Conservation (phyloP, 64 coral and sea anemone genomes). For the Dendronephthya gigantea region DNA sequence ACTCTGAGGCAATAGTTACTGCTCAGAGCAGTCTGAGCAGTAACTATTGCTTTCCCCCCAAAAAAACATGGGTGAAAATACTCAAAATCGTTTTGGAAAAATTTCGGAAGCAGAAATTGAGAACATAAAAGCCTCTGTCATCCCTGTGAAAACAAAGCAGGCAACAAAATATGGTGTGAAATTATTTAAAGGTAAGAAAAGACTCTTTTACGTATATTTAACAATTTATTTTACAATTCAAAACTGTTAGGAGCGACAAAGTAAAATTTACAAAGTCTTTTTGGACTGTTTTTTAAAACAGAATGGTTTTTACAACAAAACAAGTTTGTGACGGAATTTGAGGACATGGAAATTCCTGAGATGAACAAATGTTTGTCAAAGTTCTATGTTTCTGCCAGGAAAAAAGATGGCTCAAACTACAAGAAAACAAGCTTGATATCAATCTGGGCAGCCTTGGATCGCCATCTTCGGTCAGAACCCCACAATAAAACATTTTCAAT, state of each 20-base stretch:
- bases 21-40: too few relatives aligned
- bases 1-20: too few relatives aligned
- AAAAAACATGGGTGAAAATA: too few relatives aligned
- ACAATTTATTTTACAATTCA: background rate
- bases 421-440: conserved; percentile 30
- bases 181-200: too few relatives aligned
- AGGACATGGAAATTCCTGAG: background rate
- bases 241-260: background rate
- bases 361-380: conserved; percentile 20
- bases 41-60: too few relatives aligned
- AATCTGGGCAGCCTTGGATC: background rate
- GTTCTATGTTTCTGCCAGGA: conserved; percentile 30
- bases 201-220: too few relatives aligned
- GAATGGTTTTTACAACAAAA: background rate
- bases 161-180: too few relatives aligned
- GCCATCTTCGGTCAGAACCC: background rate
- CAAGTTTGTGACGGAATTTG: background rate
- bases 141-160: too few relatives aligned
- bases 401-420: background rate
- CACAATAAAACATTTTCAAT: conserved; percentile 19
- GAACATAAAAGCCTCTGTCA: too few relatives aligned
- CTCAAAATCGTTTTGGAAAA: too few relatives aligned
- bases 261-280: background rate
- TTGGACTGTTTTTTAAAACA: background rate
- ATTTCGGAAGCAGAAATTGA: too few relatives aligned